Conservation (phyloP, 1,140 invertebrate genomes). For the Drosophila insularis region DNA sequence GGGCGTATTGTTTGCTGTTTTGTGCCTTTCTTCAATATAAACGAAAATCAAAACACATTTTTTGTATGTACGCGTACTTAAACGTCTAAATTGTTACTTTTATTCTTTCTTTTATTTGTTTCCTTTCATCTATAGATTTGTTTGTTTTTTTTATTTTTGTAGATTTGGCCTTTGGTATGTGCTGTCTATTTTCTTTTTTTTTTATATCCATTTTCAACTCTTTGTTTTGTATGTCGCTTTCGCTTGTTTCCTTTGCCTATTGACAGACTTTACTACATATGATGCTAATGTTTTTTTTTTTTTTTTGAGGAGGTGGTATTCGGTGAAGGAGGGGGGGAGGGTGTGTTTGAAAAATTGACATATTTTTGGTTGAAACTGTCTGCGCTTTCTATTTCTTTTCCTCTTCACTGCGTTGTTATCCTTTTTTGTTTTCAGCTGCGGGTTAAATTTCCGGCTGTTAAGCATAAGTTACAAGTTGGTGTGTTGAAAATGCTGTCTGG, state of each 20-base stretch:
- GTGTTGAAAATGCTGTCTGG: neutral
- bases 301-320: neutral
- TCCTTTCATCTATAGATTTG: neutral
- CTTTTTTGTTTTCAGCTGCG: constrained; percentile 45
- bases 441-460: constrained; percentile 60
- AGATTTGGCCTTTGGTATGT: constrained; percentile 68
- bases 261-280: constrained; percentile 38
- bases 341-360: constrained; percentile 62
- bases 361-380: constrained; percentile 62
- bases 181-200: neutral
- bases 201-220: neutral
- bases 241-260: constrained; percentile 15
- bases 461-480: constrained; percentile 1
- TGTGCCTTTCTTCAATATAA: neutral
- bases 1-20: too few species aligned
- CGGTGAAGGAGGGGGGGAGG: constrained; percentile 16
- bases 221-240: neutral
- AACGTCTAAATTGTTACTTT: constrained; percentile 28
- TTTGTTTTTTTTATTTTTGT: constrained; percentile 25
- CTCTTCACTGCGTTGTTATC: neutral
- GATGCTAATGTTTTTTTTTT: neutral
- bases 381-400: constrained; percentile 6
- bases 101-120: constrained; percentile 29
- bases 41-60: neutral
- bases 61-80: neutral